A percentile compares a stretch with the other conserved stretches of the same genome.
Evolutionary conservation across 2,113 vertebrate genomes (phyloP).

Genomic region (Chitala chitala): DNA sequence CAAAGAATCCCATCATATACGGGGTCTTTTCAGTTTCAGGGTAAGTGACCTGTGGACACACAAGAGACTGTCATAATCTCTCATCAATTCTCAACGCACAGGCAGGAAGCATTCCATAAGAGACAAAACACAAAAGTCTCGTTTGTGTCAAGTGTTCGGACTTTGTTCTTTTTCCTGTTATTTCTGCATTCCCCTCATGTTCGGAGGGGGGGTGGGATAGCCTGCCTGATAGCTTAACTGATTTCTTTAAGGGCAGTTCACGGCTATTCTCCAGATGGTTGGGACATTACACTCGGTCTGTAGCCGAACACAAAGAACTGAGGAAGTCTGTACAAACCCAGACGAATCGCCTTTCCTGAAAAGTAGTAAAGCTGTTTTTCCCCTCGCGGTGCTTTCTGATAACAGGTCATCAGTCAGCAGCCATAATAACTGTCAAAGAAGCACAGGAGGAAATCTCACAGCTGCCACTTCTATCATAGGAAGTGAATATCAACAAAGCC

Average conservation of each 20-base stretch:
- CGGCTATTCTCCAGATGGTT: background rate
- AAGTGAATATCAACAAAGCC: background rate
- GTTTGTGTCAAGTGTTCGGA: background rate
- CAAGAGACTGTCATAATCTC: background rate
- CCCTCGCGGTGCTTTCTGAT: background rate
- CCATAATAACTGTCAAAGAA: conserved; percentile 1
- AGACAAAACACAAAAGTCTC: background rate
- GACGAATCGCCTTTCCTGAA: conserved; percentile 1
- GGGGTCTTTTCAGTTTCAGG: conserved; percentile 92
- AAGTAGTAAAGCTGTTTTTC: conserved; percentile 3
- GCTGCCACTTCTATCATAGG: background rate
- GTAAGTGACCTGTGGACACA: conserved; percentile 59
- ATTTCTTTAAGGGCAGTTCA: background rate
- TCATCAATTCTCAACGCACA: background rate
- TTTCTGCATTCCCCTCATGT: background rate
- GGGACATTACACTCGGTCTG: background rate
- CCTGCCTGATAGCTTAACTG: background rate
- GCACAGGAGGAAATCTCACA: background rate
- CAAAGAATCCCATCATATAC: conserved; percentile 93
- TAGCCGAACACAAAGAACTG: background rate
- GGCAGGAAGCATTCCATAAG: background rate
- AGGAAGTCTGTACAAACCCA: conserved; percentile 5
- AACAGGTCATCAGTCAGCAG: conserved; percentile 1
- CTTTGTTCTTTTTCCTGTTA: background rate
- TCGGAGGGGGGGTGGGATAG: background rate